Base-by-base conservation (phyloP, 2,113 vertebrate species). In the Zosterops borbonicus region DNA sequence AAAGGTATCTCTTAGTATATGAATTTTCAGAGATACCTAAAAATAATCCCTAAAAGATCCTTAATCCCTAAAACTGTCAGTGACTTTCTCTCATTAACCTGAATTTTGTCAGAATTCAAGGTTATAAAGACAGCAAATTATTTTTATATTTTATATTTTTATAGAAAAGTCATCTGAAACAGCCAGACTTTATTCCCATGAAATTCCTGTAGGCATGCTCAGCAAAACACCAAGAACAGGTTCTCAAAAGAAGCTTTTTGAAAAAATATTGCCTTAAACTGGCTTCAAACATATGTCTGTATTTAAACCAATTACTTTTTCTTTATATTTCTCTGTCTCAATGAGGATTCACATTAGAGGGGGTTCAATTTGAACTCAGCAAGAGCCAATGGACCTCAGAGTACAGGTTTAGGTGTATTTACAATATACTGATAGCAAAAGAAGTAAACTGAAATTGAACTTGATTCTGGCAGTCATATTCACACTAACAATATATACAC, bases 1-100 rank as follows among this genome's bases (percentile, higher is more conserved):
- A 69, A n/a, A n/a, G 7, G 5, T 27, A 3, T 9, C 33, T 39
- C 44, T 77, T 20, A 6, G 8, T 5, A 67, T 7, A 58, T 0
- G 6, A 49, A 25, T 71, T 74, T 94, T 67, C 31, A 69, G 55
- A 7, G 23, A 39, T 39, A 39, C 37, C 37, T 39, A 39, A 39
- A 39, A 39, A 10, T 39, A 39, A 39, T 39, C 37, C 37, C 37
- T 39, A 39, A 39, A 39, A 39, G 37, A 39, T 39, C 37, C 37
- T 39, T 39, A 39, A 39, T 56, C 29, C 27, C 37, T 37, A 69
- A 77, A 90, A 60, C 9, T 14, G 9, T 6, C 19, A 27, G 5
- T 39, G 67, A 47, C 20, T 42, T 58, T 63, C 7, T 41, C n/a
- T 70, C 25, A 55, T 46, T 64, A 73, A 47, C 14, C 9, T 56